Evolutionary conservation across 2,888 invertebrate species (phyloP).

Genomic region (Lasius fuliginosus): DNA sequence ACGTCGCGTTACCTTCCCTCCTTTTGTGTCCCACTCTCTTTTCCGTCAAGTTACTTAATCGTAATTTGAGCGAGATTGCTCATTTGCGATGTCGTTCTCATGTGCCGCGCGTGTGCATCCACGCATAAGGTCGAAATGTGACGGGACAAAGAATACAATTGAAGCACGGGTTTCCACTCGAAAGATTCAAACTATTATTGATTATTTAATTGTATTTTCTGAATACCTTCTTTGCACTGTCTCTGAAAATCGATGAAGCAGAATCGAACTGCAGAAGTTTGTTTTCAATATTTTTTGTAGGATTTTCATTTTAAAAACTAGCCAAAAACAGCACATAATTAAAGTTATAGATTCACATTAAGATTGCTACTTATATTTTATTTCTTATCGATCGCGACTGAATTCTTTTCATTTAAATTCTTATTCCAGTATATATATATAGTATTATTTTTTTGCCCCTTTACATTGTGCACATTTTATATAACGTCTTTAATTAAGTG

Average conservation of each 20-base stretch:
- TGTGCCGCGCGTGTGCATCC: background rate
- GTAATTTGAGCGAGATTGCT: conserved; percentile 71
- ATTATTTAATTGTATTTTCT: background rate
- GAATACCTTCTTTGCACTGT: background rate
- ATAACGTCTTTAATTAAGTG: background rate
- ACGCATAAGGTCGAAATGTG: background rate
- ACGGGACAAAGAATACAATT: background rate
- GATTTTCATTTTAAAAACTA: background rate
- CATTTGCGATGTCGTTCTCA: conserved; percentile 75
- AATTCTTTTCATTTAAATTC: background rate
- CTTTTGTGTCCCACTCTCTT: background rate
- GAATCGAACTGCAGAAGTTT: background rate
- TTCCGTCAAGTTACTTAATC: conserved; percentile 78
- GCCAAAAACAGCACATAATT: background rate
- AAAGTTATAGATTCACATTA: background rate
- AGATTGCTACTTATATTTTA: background rate
- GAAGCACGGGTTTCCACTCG: background rate
- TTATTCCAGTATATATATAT: background rate
- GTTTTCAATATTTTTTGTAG: background rate
- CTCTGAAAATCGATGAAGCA: background rate
- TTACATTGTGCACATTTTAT: background rate
- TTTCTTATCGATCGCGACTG: background rate
- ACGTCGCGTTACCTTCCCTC: conserved; percentile 77
- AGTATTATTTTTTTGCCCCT: background rate
- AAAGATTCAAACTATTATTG: conserved; percentile 3